Conservation (phyloP, 30 jellyfish, hydroid and myxozoan species). For the Aurelia sp. region DNA sequence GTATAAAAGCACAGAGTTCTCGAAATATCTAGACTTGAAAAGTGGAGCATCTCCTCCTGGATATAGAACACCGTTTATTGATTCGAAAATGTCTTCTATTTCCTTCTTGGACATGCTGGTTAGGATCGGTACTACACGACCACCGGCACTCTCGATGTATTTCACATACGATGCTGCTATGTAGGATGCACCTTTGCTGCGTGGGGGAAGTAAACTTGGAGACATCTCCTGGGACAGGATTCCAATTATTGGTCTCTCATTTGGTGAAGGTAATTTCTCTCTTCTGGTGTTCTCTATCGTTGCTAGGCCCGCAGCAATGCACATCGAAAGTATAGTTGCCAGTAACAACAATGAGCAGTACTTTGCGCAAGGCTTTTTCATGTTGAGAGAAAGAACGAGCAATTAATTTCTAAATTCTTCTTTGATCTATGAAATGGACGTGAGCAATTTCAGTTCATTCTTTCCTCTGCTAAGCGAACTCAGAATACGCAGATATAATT, state of each 20-base stretch:
- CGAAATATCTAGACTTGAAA: slow-evolving; percentile 63
- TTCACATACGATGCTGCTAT: slow-evolving; percentile 95
- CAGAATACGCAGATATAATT: too few relatives aligned
- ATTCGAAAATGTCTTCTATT: slow-evolving; percentile 52
- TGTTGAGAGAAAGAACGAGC: too few relatives aligned
- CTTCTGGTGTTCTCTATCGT: too few relatives aligned
- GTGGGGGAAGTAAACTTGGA: slow-evolving; percentile 44
- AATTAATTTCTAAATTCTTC: too few relatives aligned
- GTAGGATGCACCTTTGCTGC: slow-evolving; percentile 57
- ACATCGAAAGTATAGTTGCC: too few relatives aligned
- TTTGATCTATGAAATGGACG: too few relatives aligned
- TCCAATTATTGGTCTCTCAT: slow-evolving; percentile 86
- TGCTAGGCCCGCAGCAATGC: too few relatives aligned
- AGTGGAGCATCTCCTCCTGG: slow-evolving; percentile 96
- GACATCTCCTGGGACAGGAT: slow-evolving; percentile 79
- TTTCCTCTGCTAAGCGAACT: too few relatives aligned
- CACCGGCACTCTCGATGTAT: slow-evolving; percentile 95
- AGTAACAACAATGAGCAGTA: too few relatives aligned
- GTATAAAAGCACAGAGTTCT: slow-evolving; percentile 66
- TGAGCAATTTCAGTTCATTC: too few relatives aligned
- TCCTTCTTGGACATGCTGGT: slow-evolving; percentile 66
- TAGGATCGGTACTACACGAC: slow-evolving; percentile 91
- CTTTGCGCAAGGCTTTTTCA: too few relatives aligned
- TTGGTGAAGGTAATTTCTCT: too few relatives aligned
- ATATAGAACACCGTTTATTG: slow-evolving; percentile 85